phyloP scores from a whole-genome alignment of 2,113 vertebrate species.

The Apodemus sylvaticus region DNA sequence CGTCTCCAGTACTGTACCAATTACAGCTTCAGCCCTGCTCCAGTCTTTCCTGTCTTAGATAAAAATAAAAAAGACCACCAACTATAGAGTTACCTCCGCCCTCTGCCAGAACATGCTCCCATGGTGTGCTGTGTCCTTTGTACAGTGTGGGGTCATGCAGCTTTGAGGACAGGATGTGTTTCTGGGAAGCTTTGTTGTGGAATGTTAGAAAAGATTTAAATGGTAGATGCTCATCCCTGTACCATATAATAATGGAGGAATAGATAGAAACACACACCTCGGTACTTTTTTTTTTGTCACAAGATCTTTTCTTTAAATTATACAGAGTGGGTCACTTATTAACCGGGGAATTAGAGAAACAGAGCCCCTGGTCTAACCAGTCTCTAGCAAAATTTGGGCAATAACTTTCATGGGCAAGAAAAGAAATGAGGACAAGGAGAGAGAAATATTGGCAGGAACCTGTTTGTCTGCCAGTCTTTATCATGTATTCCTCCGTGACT shows the following conservation, averaged over 20 bases:
- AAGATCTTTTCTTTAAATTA: constrained; percentile 8
- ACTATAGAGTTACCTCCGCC: not conserved
- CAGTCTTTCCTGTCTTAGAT: not conserved
- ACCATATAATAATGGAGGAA: not conserved
- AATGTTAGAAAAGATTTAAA: not conserved
- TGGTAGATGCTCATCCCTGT: not conserved
- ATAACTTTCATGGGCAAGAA: not conserved
- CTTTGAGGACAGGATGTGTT: not conserved
- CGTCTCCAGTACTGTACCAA: not conserved
- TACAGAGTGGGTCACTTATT: not conserved
- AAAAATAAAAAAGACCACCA: not conserved
- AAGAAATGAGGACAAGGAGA: not conserved
- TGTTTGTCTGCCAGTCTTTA: not conserved
- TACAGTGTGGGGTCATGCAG: not conserved
- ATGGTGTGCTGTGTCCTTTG: not conserved
- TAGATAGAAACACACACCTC: not conserved
- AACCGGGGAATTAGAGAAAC: not conserved
- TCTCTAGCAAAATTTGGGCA: not conserved
- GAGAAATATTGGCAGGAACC: not conserved
- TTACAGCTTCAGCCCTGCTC: not conserved
- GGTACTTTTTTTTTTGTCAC: not conserved
- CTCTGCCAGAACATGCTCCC: not conserved
- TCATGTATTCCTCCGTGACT: not conserved
- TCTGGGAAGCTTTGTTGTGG: not conserved
- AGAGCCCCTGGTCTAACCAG: not conserved